Base-by-base conservation (phyloP, 2,113 vertebrate genomes). In the Mobula hypostoma region DNA sequence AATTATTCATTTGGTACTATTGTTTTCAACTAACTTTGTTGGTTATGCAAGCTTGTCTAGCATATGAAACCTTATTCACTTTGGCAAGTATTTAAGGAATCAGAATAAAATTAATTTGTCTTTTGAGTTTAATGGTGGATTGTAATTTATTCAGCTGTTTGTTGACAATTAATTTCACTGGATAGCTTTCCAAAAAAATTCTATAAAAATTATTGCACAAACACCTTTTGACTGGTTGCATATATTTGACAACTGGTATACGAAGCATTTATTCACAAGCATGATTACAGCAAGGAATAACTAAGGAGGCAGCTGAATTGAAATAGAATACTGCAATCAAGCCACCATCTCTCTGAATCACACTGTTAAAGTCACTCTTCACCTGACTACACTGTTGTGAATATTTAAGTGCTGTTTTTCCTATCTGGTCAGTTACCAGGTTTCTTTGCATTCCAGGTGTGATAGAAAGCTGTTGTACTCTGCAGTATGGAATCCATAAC, bases 241-340 rank as follows among this genome's bases (percentile, higher is more conserved):
- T 36, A 68, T 90, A 90, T 68, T 66, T 90, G 63, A n/a, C 29
- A 90, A 63, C 29, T 88, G 83, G 29, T 29, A n/a, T 88, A n/a
- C 12, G 85, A 29, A 88, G 27, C 83, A 88, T 63, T 88, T 58
- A 63, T 87, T 87, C 58, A 63, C 58, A 61, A 90, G 15, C 61
- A 66, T 66, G 29, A 32, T 90, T 90, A 61, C 85, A 90, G 15
- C 61, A 32, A 66, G 61, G 14, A 66, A 17, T 90, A 66, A 66
- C 32, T 32, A n/a, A 90, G 61, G 29, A 66, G 58, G 29, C 27
- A 88, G 61, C 29, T 90, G 29, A 27, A 90, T 66, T 66, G 85
- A 90, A 90, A 17, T 68, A 2, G 85, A 90, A 66, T 29, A 90
- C 85, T 90, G 61, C 85, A 90, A 90, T 90, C 85, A 90, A 90